phyloP scores from a whole-genome alignment of 2,797 vertebrate genomes.

The Lepilemur septentrionalis region DNA sequence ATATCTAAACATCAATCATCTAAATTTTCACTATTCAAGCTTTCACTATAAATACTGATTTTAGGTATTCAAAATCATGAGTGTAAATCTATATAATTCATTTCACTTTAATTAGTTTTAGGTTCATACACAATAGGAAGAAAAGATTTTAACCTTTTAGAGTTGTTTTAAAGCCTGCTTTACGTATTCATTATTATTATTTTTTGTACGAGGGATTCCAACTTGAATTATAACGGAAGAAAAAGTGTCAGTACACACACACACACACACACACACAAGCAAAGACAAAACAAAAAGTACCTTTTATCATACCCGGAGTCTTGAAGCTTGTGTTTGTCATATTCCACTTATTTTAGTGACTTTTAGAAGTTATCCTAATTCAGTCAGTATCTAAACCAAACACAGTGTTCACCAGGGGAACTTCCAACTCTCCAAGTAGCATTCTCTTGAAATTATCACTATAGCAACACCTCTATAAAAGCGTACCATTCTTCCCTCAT shows the following conservation, averaged over 20 bases:
- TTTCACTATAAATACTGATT: background rate
- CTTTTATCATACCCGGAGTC: constrained; percentile 79
- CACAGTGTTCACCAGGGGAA: constrained; percentile 76
- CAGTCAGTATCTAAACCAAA: constrained; percentile 76
- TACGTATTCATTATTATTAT: background rate
- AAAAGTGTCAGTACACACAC: background rate
- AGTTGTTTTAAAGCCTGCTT: background rate
- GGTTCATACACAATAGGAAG: background rate
- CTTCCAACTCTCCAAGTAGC: constrained; percentile 16
- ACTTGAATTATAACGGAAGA: background rate
- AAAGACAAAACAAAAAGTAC: constrained; percentile 56
- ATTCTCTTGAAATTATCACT: constrained; percentile 56
- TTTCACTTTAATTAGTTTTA: background rate
- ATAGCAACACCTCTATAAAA: constrained; percentile 71
- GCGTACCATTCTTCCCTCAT: constrained; percentile 57
- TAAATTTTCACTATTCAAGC: background rate
- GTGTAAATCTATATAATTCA: background rate
- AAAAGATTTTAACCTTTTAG: background rate
- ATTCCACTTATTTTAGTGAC: constrained; percentile 73
- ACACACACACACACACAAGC: background rate
- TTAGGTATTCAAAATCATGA: background rate
- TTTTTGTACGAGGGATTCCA: background rate
- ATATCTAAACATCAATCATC: background rate
- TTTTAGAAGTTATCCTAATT: constrained; percentile 80
- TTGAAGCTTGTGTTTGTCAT: constrained; percentile 80